Conservation (phyloP, 2,797 vertebrate genomes). For the Dipus sagitta region DNA sequence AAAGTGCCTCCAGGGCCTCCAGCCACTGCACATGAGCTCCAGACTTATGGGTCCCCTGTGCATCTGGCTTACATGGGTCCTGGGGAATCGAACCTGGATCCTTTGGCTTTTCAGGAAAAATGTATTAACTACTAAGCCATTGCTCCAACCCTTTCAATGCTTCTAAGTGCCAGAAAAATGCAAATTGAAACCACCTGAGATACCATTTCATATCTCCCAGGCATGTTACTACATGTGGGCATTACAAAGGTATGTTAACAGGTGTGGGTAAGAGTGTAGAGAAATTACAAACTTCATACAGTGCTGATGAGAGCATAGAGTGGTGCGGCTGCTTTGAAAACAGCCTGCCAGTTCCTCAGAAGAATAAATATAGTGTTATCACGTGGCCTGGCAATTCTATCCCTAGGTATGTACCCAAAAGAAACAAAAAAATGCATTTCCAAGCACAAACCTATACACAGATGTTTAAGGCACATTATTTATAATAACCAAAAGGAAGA, state of each 20-base stretch:
- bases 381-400: background rate
- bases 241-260: background rate
- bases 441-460: no score
- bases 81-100: no score
- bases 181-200: background rate
- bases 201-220: background rate
- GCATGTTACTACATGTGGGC: background rate
- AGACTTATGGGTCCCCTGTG: no score
- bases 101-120: no score
- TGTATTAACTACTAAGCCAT: no score
- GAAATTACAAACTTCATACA: background rate
- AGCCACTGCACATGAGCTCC: no score
- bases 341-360: background rate
- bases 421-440: no score
- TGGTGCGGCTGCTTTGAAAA: background rate
- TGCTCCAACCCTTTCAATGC: background rate
- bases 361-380: background rate
- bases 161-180: background rate
- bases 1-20: no score
- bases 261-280: background rate
- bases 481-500: background rate
- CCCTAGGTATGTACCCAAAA: no score
- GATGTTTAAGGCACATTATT: background rate
- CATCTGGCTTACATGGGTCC: no score
- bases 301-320: background rate